Percentiles rank a stretch among this genome's conserved stretches.
Evolutionary conservation across 2,797 vertebrate genomes (phyloP).

Genomic region (Labroides dimidiatus): DNA sequence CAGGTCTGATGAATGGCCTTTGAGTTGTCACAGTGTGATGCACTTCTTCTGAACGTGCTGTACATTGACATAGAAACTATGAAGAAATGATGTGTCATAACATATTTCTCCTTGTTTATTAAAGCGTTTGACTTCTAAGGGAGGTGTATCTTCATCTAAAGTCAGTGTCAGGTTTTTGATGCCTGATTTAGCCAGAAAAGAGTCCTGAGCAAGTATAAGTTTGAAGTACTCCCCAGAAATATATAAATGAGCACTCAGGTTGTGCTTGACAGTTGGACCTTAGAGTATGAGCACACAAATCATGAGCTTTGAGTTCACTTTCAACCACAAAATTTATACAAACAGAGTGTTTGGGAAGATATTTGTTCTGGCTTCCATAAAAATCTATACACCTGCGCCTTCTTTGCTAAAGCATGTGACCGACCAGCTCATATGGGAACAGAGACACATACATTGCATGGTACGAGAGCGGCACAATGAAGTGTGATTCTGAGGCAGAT

Average conservation of each 20-base stretch:
- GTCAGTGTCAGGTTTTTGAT: conserved; percentile 22
- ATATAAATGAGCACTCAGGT: neutral
- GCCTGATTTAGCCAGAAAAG: conserved; percentile 18
- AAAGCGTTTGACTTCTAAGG: conserved; percentile 11
- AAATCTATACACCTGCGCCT: conserved; percentile 17
- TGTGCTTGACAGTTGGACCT: too few species aligned
- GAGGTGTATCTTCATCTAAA: conserved; percentile 6
- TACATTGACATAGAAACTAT: conserved; percentile 21
- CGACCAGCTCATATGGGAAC: conserved; percentile 30
- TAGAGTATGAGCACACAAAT: too few species aligned
- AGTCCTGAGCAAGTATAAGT: neutral
- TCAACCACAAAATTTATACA: too few species aligned
- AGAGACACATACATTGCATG: conserved; percentile 48
- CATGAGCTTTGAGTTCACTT: too few species aligned
- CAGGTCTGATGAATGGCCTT: conserved; percentile 53
- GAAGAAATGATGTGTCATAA: conserved; percentile 29
- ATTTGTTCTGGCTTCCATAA: conserved; percentile 9
- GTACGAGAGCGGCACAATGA: conserved; percentile 55
- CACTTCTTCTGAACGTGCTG: conserved; percentile 31
- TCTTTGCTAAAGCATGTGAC: conserved; percentile 34
- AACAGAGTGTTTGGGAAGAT: neutral
- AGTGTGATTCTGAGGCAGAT: conserved; percentile 73
- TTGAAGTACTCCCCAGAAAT: neutral
- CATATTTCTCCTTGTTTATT: conserved; percentile 27
- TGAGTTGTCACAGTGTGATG: conserved; percentile 51